Evolutionary conservation across 2,113 vertebrate genomes (phyloP), one percentile per base, ranked within the genome.

Genomic region (Syrmaticus mikado): DNA sequence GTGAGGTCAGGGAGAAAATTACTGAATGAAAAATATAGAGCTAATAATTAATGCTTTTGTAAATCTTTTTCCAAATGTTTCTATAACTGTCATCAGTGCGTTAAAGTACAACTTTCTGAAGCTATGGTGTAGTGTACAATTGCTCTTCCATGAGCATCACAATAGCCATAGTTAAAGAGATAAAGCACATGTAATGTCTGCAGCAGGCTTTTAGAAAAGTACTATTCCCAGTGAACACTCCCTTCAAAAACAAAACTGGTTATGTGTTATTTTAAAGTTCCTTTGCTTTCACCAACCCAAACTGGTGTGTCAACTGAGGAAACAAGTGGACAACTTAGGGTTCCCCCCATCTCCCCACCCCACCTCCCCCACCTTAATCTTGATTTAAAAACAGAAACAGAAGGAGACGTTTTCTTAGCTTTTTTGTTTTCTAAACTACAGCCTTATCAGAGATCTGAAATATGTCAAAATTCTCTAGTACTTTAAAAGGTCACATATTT

Each of bases 11-110:
- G 43, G 74, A 92, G 85, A 89, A 74, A 90, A 94, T 55, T 62
- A 46, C 12, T 71, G 88, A 93, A 92, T 88, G 72, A 96, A 89
- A 95, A 95, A 89, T 66, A 68, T 16, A 72, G 38, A 82, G 95
- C 90, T 96, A 97, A 97, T 97, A 92, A 97, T 97, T 97, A 97
- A 96, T 89, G 68, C 24, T 34, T 96, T 85, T 90, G 95, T 97
- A 91, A 97, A 96, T 97, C 85, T 96, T 97, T 97, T 67, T 91
- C 94, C 52, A 91, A 90, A 67, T 48, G 65, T 82, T 87, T 90
- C 86, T 92, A 93, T 96, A 96, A 95, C 84, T 82, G 91, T 77
- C 81, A 40, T 55, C 20, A 70, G 30, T 76, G 62, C 82, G 97
- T 97, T 97, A 97, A 97, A 96, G 52, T 75, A 92, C 90, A 97